Conservation (phyloP, 2,888 invertebrate species). For the Phortica okadai region DNA sequence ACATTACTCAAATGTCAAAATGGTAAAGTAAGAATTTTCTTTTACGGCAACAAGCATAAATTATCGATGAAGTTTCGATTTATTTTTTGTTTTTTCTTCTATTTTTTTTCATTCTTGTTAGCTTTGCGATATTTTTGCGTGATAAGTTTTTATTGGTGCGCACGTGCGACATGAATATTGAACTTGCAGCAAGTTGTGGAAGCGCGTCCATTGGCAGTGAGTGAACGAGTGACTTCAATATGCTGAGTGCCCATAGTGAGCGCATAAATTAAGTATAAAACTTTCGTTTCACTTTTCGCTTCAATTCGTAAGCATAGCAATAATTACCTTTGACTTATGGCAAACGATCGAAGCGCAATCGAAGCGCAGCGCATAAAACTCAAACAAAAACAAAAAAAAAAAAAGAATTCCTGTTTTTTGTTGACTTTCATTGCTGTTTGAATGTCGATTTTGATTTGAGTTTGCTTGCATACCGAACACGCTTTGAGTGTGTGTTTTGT, state of each 20-base stretch:
- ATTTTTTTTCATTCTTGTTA: background rate
- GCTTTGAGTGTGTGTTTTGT: too few relatives aligned
- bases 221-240: too few relatives aligned
- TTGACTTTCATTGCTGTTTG: too few relatives aligned
- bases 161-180: constrained; percentile 29
- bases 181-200: constrained; percentile 18
- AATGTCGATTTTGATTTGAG: too few relatives aligned
- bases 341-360: background rate
- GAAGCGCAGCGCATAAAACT: background rate
- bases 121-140: background rate
- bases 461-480: too few relatives aligned
- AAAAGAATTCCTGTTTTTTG: background rate
- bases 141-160: constrained; percentile 18
- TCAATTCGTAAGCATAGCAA: background rate
- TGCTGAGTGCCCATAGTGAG: constrained; percentile 34
- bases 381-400: background rate
- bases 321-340: constrained; percentile 18
- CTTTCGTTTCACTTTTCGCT: background rate
- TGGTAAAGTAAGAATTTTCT: background rate
- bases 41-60: constrained; percentile 12
- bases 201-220: constrained; percentile 10
- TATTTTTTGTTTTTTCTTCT: background rate
- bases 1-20: constrained; percentile 63
- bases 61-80: constrained; percentile 26
- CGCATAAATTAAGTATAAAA: constrained; percentile 5